phyloP scores from a whole-genome alignment of 2,888 invertebrate species.

The Rhimphoctona megacephalus region DNA sequence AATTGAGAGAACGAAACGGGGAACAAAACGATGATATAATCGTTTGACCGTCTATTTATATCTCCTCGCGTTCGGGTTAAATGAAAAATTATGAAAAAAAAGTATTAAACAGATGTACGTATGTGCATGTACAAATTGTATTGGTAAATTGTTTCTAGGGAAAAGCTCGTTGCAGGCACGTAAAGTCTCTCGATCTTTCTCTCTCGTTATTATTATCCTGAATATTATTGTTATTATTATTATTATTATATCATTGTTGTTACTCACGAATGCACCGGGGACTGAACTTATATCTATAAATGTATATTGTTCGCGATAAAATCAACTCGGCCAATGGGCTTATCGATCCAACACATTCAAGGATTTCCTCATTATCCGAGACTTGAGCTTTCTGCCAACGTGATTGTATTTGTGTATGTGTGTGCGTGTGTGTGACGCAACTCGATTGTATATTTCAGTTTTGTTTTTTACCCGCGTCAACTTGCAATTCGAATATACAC shows the following conservation, averaged over 20 bases:
- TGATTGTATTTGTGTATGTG: neutral
- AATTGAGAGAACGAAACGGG: slow-evolving; percentile 46
- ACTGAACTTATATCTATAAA: slow-evolving; percentile 1
- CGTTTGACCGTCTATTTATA: slow-evolving; percentile 31
- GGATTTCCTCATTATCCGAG: slow-evolving; percentile 57
- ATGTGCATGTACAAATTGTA: neutral
- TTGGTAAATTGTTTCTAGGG: slow-evolving; percentile 27
- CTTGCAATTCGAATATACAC: slow-evolving; percentile 32
- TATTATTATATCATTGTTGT: slow-evolving; percentile 6
- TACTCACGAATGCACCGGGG: slow-evolving; percentile 44
- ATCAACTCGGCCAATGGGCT: slow-evolving; percentile 64
- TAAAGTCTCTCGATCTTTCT: slow-evolving; percentile 18
- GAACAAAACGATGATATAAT: slow-evolving; percentile 60
- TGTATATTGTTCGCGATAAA: slow-evolving; percentile 53
- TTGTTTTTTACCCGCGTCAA: slow-evolving; percentile 16
- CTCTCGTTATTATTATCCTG: neutral
- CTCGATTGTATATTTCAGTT: slow-evolving; percentile 58
- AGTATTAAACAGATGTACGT: slow-evolving; percentile 6
- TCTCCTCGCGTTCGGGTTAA: slow-evolving; percentile 4
- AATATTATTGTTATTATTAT: neutral
- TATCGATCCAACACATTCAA: slow-evolving; percentile 68
- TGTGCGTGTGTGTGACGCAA: slow-evolving; percentile 34
- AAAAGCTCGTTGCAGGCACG: slow-evolving; percentile 4
- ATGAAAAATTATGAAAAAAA: slow-evolving; percentile 9
- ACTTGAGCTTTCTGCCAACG: neutral